Conservation (phyloP, 2,797 vertebrate species). For the Petrocephalus sullivani region DNA sequence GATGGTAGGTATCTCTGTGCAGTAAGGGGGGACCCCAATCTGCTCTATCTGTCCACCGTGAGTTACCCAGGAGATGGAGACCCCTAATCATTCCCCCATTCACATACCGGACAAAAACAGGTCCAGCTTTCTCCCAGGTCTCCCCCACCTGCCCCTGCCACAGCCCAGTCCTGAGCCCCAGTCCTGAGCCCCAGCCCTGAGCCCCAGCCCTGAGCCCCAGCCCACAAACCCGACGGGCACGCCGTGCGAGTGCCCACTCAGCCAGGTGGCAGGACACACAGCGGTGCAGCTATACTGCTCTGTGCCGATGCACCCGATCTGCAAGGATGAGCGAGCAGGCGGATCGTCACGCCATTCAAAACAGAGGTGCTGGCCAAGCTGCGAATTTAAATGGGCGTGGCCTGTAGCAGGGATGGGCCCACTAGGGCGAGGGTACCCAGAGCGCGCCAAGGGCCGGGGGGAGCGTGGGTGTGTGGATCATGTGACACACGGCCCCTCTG, state of each 20-base stretch:
- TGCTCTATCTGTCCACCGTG: background rate
- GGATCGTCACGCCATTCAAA: too few relatives aligned
- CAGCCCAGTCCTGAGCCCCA: background rate
- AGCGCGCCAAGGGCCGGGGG: background rate
- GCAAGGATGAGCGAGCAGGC: too few relatives aligned
- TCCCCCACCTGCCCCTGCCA: background rate
- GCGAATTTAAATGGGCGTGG: background rate
- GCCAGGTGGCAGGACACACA: background rate
- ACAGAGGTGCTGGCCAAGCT: too few relatives aligned
- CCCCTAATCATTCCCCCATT: background rate
- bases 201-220: too few relatives aligned
- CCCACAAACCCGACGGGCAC: background rate
- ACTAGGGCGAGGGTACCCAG: background rate
- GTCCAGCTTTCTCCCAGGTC: background rate
- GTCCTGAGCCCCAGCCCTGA: too few relatives aligned
- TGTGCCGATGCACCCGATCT: background rate
- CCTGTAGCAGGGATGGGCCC: background rate
- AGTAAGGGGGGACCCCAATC: background rate
- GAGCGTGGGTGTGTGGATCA: constrained; percentile 45
- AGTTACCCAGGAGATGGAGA: background rate
- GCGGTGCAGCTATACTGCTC: background rate
- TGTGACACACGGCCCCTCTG: constrained; percentile 54
- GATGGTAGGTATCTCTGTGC: background rate
- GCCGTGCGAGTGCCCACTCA: background rate
- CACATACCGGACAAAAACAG: background rate